These are phyloP conservation scores for Empis livida DNA, from an alignment of 2,888 invertebrate species.

Conservation along the genomic window DNA sequence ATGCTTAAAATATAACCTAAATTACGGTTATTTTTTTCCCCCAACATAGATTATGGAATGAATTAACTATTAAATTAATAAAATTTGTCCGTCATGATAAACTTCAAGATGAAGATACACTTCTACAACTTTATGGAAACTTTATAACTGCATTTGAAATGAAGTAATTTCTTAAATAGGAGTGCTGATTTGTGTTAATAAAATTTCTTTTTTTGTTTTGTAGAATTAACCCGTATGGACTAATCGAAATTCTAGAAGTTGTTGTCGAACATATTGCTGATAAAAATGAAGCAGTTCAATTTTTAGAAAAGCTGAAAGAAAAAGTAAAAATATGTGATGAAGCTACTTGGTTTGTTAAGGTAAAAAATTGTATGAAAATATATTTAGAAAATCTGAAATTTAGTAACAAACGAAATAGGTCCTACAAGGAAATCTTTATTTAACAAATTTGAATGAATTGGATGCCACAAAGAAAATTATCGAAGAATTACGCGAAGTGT, in stretches of 20 bases:
- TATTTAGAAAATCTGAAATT: too few species aligned
- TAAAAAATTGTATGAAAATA: not conserved
- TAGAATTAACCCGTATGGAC: conserved; percentile 85
- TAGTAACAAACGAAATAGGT: conserved; percentile 38
- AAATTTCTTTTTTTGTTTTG: conserved; percentile 33
- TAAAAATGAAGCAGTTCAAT: conserved; percentile 71
- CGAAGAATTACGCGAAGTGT: conserved; percentile 68
- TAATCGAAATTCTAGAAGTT: conserved; percentile 75
- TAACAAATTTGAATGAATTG: conserved; percentile 65
- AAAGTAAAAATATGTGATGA: conserved; percentile 78
- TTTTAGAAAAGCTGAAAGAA: conserved; percentile 75
- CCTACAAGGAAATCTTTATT: conserved; percentile 64
- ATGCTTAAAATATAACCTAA: too few species aligned
- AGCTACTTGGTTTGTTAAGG: conserved; percentile 52
- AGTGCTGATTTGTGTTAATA: too few species aligned
- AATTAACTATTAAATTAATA: conserved; percentile 73
- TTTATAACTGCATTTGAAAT: conserved; percentile 90
- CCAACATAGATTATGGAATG: conserved; percentile 80
- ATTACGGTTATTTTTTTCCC: not conserved
- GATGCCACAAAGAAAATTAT: conserved; percentile 73
- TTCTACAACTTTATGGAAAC: conserved; percentile 78
- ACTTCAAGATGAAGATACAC: conserved; percentile 60
- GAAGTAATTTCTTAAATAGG: conserved; percentile 55
- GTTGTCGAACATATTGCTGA: conserved; percentile 65
- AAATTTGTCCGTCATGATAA: conserved; percentile 66